Conservation (phyloP, 2,113 vertebrate genomes). For the Proteles cristata region DNA sequence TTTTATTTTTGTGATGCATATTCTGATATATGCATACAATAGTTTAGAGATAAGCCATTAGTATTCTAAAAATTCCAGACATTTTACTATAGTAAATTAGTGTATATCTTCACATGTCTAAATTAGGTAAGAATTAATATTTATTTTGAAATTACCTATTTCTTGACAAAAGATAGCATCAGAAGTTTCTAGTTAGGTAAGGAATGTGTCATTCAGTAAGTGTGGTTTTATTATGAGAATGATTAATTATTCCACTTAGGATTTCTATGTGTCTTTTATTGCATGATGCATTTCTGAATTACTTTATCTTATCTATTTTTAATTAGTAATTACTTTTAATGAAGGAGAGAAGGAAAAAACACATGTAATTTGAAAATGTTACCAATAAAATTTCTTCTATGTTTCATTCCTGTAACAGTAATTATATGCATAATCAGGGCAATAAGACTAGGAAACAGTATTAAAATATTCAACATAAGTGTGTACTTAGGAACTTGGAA, state of each 20-base stretch:
- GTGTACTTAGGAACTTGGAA: neutral
- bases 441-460: neutral
- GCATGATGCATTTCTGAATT: neutral
- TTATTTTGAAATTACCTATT: neutral
- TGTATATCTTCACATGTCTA: neutral
- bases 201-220: neutral
- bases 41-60: neutral
- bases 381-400: neutral
- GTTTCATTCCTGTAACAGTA: neutral
- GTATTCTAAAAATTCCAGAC: neutral
- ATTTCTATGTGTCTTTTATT: neutral
- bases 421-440: neutral
- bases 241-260: neutral
- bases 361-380: neutral
- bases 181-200: neutral
- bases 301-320: neutral
- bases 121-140: neutral
- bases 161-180: neutral
- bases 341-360: neutral
- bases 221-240: neutral
- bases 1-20: neutral
- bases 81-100: neutral
- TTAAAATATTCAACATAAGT: neutral
- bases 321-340: neutral
- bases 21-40: neutral